phyloP scores from a whole-genome alignment of 2,797 vertebrate genomes.

The Sphenodon punctatus region DNA sequence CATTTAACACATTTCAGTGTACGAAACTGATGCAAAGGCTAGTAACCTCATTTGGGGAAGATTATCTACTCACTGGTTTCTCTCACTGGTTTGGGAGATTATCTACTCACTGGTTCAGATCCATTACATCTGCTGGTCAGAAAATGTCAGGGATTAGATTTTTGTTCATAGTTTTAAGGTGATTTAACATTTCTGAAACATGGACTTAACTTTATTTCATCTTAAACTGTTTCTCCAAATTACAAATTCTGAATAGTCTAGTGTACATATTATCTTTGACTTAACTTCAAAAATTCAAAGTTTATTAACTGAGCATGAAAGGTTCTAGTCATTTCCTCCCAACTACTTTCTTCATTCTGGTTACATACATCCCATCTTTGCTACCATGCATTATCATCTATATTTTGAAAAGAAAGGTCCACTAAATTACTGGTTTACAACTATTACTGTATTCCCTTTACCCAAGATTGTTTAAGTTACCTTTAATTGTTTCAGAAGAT shows the following conservation, averaged over 20 bases:
- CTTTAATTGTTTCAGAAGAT: background rate
- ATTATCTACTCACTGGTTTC: too few relatives aligned
- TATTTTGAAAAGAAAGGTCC: background rate
- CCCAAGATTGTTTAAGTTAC: background rate
- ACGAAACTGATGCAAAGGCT: constrained; percentile 5
- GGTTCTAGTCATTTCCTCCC: background rate
- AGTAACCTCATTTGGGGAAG: background rate
- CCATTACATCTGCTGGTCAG: background rate
- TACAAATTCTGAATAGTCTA: background rate
- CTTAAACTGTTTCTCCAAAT: background rate
- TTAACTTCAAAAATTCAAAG: background rate
- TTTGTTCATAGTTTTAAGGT: background rate
- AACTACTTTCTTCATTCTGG: background rate
- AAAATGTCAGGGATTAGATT: background rate
- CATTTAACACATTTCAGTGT: background rate
- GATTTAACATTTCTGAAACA: background rate
- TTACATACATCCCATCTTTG: background rate
- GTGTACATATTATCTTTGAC: background rate
- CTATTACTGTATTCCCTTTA: constrained; percentile 25
- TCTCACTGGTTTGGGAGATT: too few relatives aligned
- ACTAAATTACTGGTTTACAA: background rate
- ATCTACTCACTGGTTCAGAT: background rate
- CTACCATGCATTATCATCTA: background rate
- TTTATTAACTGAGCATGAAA: background rate
- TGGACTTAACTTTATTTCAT: background rate